phyloP scores from a whole-genome alignment of 1,140 invertebrate species.

The Sycobia sp. region DNA sequence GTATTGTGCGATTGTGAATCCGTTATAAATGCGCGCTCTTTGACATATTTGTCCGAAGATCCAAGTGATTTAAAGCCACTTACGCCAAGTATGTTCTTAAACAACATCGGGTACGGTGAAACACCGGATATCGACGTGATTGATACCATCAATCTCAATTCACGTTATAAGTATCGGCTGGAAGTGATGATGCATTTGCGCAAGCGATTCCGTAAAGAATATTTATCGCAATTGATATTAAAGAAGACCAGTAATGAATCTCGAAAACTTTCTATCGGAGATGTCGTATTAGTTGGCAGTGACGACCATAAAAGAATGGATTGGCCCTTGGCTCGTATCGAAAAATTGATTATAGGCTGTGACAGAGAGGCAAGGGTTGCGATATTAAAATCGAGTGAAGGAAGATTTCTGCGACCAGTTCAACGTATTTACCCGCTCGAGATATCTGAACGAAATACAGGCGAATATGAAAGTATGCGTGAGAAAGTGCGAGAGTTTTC shows the following conservation, averaged over 20 bases:
- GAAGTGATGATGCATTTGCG: constrained; percentile 31
- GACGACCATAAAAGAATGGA: constrained; percentile 5
- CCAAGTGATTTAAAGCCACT: not conserved
- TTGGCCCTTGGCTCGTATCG: too few species aligned
- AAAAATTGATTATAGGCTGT: not conserved
- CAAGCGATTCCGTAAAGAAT: constrained; percentile 33
- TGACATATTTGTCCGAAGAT: constrained; percentile 44
- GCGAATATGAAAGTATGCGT: too few species aligned
- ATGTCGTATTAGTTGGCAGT: constrained; percentile 7
- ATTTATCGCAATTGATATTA: not conserved
- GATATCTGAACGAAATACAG: too few species aligned
- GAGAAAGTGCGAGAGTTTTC: too few species aligned
- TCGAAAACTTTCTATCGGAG: not conserved
- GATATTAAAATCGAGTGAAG: not conserved
- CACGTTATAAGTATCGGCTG: constrained; percentile 18
- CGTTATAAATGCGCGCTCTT: constrained; percentile 47
- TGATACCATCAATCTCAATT: constrained; percentile 8
- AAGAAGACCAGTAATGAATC: not conserved
- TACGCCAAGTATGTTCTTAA: constrained; percentile 35
- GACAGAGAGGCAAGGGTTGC: too few species aligned
- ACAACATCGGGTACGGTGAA: constrained; percentile 28
- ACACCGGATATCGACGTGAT: constrained; percentile 35
- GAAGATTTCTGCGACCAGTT: too few species aligned
- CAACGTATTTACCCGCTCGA: too few species aligned
- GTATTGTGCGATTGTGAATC: constrained; percentile 43